Percentiles rank a stretch among this genome's conserved stretches.
phyloP scores from a whole-genome alignment of 2,888 invertebrate genomes.

The Phrixothrix hirtus region DNA sequence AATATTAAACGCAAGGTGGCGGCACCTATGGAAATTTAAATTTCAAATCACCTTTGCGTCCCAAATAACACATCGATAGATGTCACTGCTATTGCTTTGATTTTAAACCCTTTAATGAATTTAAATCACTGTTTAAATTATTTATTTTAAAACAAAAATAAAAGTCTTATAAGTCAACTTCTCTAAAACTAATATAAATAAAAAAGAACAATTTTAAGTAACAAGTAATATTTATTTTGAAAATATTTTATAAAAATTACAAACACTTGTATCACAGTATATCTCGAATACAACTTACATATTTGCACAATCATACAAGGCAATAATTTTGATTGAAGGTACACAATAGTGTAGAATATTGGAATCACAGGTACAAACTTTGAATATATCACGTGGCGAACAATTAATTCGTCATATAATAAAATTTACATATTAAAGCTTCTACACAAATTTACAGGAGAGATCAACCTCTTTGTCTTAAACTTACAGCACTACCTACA shows the following conservation, averaged over 20 bases:
- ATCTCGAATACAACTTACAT: slow-evolving; percentile 50
- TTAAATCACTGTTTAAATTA: no score
- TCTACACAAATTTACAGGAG: slow-evolving; percentile 30
- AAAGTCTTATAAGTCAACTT: no score
- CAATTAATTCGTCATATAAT: slow-evolving; percentile 15
- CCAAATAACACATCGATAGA: no score
- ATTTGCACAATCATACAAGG: slow-evolving; percentile 38
- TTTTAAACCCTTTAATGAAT: no score
- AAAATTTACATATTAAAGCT: slow-evolving; percentile 24
- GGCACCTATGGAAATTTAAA: no score
- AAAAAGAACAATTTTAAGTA: slow-evolving; percentile 11
- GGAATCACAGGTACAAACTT: slow-evolving; percentile 41
- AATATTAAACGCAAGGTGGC: no score
- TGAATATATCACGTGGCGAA: slow-evolving; percentile 29
- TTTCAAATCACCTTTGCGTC: no score
- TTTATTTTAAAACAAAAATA: no score
- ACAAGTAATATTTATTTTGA: slow-evolving; percentile 28
- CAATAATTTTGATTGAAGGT: slow-evolving; percentile 32
- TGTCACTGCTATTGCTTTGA: no score
- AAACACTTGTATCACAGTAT: slow-evolving; percentile 53
- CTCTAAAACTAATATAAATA: no score
- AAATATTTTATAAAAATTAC: slow-evolving; percentile 38
- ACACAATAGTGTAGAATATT: slow-evolving; percentile 22
- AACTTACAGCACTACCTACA: slow-evolving; percentile 21
- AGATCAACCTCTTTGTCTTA: slow-evolving; percentile 42